These are phyloP conservation scores for Aleiodes alternator DNA, from an alignment of 2,888 invertebrate genomes.

Conservation along the genomic window DNA sequence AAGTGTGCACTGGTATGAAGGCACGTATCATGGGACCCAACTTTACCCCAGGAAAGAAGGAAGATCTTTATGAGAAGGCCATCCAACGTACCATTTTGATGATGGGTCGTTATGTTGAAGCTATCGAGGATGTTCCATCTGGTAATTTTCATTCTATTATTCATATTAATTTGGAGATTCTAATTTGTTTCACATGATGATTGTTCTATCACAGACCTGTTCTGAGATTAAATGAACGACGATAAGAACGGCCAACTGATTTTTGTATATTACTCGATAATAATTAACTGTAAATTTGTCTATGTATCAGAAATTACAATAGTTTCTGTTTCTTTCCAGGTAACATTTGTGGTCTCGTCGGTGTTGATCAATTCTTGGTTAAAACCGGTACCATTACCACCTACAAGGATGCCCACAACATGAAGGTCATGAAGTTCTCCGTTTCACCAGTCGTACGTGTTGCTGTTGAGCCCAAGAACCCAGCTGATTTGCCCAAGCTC, in stretches of 20 bases:
- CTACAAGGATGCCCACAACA: constrained; percentile 99
- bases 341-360: constrained; percentile 99
- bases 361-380: constrained; percentile 99
- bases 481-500: constrained; percentile 98
- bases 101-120: constrained; percentile 99
- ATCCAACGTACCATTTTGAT: constrained; percentile 99
- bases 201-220: constrained; percentile 68
- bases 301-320: not conserved
- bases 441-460: constrained; percentile 99
- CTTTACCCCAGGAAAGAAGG: constrained; percentile 98
- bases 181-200: constrained; percentile 61
- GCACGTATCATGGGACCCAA: constrained; percentile 99
- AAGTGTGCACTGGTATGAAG: constrained; percentile 89
- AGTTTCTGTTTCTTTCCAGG: constrained; percentile 74
- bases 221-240: constrained; percentile 61
- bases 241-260: constrained; percentile 60
- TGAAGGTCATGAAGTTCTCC: constrained; percentile 99
- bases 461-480: constrained; percentile 99
- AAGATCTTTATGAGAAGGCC: constrained; percentile 98
- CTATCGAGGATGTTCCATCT: constrained; percentile 99
- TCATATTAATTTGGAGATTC: not conserved
- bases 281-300: not conserved
- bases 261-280: constrained; percentile 26
- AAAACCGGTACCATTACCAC: constrained; percentile 99
- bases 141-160: constrained; percentile 77